Evolutionary conservation across 2,113 vertebrate species (phyloP).

Genomic region (Sceloporus tristichus): DNA sequence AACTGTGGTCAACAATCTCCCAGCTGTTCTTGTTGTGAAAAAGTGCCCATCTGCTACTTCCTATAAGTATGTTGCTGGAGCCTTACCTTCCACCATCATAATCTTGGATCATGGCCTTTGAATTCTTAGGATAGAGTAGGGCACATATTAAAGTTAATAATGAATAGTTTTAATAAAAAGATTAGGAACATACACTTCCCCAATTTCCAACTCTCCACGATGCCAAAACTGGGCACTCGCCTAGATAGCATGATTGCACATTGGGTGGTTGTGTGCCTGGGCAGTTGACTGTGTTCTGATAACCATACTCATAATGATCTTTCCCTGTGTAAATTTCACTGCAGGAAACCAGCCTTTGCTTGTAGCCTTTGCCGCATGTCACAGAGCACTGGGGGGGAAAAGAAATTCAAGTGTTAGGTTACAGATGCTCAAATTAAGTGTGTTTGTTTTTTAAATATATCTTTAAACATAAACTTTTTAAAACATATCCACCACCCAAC

Average conservation of each 20-base stretch:
- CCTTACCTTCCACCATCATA: too few species aligned
- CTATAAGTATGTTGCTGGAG: too few species aligned
- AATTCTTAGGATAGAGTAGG: background rate
- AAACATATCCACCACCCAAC: background rate
- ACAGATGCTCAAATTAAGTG: background rate
- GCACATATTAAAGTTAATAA: background rate
- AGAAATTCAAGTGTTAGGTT: conserved; percentile 21
- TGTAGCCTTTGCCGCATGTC: conserved; percentile 93
- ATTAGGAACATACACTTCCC: conserved; percentile 85
- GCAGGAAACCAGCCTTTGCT: conserved; percentile 92
- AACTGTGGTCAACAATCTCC: too few species aligned
- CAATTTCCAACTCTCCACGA: conserved; percentile 93
- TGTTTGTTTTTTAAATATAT: background rate
- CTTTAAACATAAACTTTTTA: background rate
- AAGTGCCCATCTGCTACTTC: too few species aligned
- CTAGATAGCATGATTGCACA: conserved; percentile 85
- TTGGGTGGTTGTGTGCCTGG: conserved; percentile 90
- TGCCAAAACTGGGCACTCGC: conserved; percentile 79
- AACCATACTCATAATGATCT: conserved; percentile 93
- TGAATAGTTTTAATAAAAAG: background rate
- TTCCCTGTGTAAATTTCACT: conserved; percentile 93
- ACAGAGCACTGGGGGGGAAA: conserved; percentile 86
- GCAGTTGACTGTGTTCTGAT: conserved; percentile 89
- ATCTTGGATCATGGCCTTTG: too few species aligned
- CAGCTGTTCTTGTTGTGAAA: too few species aligned